Base-by-base conservation (phyloP, 2,888 invertebrate species). In the Pemphredon lugubris region DNA sequence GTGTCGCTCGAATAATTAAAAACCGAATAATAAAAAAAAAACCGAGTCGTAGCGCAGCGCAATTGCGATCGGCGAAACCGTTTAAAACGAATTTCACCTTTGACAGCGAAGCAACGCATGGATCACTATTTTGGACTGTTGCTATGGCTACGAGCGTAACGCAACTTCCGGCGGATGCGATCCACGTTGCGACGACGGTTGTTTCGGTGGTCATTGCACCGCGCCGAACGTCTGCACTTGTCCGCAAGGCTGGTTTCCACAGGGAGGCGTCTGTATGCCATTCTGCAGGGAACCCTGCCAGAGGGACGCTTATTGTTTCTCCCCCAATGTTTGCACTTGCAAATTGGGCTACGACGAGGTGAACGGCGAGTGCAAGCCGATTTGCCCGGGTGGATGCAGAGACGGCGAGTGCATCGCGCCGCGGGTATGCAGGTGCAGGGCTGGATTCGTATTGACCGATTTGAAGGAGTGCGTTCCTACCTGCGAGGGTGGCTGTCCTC, bases 131-230 rank as follows among this genome's bases (percentile, higher is more conserved):
- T 21, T 87, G 42, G 91, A 93, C 20, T 96, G 96, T 85, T 96
- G 96, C 84, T 91, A 92, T 0, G 95, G 95, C 13, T 95, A 93
- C 88, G 90, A 91, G 68, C 92, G 93, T 9, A 93, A 94, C 86
- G 90, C 91, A 30, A 75, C 65, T 0, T 81, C 77, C 79, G 92
- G 90, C 2, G 90, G 91, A 54, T 94, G 94, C 83, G 92, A 92
- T 42, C 92, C 94, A 0, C 90, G 92, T 13, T 95, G 95, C 83
- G 91, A 92, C 2, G 90, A 91, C 20, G 92, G 93, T 6, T 96
- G 95, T 77, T 86, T 93, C 54, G 95, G 95, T 79, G 95, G 94
- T 14, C 90, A 91, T 23, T 96, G 95, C 84, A 91, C 92, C 0
- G 92, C 92, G 0, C 93, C 94, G 0, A 92, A 93, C 20, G 91